Evolutionary conservation across 2,888 invertebrate genomes (phyloP), one percentile per base, ranked within the genome.

Genomic region (Trimorus sp.): DNA sequence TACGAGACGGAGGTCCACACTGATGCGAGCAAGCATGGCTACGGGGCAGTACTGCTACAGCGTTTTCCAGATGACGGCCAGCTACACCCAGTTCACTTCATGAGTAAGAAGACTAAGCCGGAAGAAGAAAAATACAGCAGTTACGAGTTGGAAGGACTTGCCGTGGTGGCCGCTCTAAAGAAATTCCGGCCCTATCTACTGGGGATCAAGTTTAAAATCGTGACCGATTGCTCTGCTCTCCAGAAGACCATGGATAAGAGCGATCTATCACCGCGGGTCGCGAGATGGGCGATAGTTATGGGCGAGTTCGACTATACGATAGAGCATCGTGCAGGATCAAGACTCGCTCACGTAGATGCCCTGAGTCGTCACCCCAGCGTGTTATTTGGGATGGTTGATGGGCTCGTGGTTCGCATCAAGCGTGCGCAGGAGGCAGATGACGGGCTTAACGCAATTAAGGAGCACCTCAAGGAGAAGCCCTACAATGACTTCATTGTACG

Each of bases 91-190:
- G 38, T 63, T 0, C n/a, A 11, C 2, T 51, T 37, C 9, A 63
- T 63, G 63, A 48, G 63, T 37, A 63, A 49, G 49, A 63, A 63
- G 14, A 63, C 49, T 0, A 63, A 5, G n/a, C 36, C 14, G 12
- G 65, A 83, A 2, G 84, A 87, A 56, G 78, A 82, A 48, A 84
- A 84, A 16, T 87, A 85, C 40, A 26, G 82, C 11, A 87, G 86
- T 56, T 87, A 86, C 40, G 87, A 88, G 58, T 59, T 87, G 0
- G 86, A 86, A 53, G 83, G 85, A 0, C 15, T 88, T 12, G 86
- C 85, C 1, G 74, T 86, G 2, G 65, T 87, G 0, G 81, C 79
- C 48, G 82, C 84, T 12, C 11, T 85, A 3, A 81, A 82, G 36
- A 83, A 84, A 49, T 86, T 80, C 37, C 11, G 69, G 16, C 38